Evolutionary conservation across 2,113 vertebrate genomes (phyloP), one percentile per base, ranked within the genome.

Genomic region (Myotis brandtii): DNA sequence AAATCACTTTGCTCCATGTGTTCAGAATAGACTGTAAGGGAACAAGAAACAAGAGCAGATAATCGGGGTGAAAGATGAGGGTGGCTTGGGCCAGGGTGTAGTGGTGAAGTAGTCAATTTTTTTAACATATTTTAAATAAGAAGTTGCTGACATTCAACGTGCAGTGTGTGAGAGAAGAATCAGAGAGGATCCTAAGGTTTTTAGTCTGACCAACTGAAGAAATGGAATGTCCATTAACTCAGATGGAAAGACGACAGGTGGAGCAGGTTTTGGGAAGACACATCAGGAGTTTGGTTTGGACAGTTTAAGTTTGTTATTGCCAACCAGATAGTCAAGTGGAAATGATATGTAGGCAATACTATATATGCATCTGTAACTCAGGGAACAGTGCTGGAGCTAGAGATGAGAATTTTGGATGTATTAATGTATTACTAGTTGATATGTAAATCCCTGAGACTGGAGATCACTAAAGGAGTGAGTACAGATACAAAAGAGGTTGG

Each of bases 121-220:
- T 82, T 82, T 66, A 25, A 59, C 23, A 25, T 52, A 77, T 66
- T 95, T 89, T 85, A 70, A 91, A 73, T 89, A 66, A 81, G 32
- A 89, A 86, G 30, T 48, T 72, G 20, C 10, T 52, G 11, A 54
- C 9, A 46, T 81, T 80, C 16, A 25, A 87, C 67, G 56, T 69
- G 40, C 25, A 62, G 4, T 21, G 6, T 66, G n/a, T 62, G 17
- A 77, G 25, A 70, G 34, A 69, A 69, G n/a, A 59, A 21, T 50
- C 16, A 3, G 30, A 52, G 43, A 83, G 30, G 25, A 81, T 17
- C 23, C n/a, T 80, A 62, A 54, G 43, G 46, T 27, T 89, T 80
- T 92, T 54, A 54, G 66, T 64, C 50, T 87, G 50, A 84, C 30
- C n/a, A 66, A 18, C 13, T 79, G 27, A 84, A 91, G 30, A 70